Percentiles rank a stretch among this genome's conserved stretches.
Evolutionary conservation across 2,113 vertebrate species (phyloP).

Genomic region (Phyllostomus hastatus): DNA sequence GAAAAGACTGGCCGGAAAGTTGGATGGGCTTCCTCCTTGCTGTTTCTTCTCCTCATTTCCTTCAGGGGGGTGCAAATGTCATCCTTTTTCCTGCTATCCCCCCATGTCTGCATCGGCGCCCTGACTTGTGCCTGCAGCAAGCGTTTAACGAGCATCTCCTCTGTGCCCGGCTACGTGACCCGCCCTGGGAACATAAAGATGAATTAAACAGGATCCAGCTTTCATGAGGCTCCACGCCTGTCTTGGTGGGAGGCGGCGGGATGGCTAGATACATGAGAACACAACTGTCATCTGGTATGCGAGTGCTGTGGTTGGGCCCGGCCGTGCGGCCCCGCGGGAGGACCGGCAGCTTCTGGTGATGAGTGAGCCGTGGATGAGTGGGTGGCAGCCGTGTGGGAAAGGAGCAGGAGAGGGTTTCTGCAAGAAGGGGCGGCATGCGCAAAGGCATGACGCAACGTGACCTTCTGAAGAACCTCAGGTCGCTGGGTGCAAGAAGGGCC

Average conservation of each 20-base stretch:
- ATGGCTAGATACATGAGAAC: neutral
- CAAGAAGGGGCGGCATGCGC: neutral
- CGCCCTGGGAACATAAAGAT: neutral
- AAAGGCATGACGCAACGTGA: neutral
- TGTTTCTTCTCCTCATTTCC: neutral
- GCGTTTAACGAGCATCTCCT: neutral
- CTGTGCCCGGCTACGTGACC: neutral
- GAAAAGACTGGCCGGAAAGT: neutral
- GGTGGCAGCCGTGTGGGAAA: neutral
- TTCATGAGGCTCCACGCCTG: neutral
- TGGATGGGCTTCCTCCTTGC: neutral
- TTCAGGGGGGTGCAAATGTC: neutral
- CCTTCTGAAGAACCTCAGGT: neutral
- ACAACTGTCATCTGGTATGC: neutral
- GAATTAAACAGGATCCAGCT: neutral
- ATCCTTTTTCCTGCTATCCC: neutral
- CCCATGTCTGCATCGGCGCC: neutral
- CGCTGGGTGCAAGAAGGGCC: neutral
- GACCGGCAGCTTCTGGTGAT: neutral
- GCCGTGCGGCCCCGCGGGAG: rapidly evolving
- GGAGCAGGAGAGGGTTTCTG: neutral
- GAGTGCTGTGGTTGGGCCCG: neutral
- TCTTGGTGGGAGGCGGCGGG: neutral
- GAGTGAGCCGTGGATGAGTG: neutral
- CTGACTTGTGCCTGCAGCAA: neutral